Evolutionary conservation across 2,797 vertebrate genomes (phyloP).

Genomic region (Chromobotia macracanthus): DNA sequence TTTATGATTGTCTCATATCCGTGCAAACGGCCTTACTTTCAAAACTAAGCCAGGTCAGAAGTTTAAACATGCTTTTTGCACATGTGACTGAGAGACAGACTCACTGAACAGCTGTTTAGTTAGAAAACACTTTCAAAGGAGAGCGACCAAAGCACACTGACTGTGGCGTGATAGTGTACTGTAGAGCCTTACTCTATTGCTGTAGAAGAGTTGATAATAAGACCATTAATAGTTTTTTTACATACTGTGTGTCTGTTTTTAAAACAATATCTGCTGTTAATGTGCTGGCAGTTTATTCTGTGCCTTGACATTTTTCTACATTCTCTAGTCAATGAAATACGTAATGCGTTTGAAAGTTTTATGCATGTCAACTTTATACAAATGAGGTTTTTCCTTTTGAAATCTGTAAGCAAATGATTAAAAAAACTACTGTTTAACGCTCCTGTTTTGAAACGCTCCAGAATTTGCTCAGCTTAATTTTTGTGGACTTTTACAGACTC

Average conservation of each 20-base stretch:
- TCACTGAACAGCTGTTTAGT: not conserved
- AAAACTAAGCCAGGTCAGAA: not conserved
- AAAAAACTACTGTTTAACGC: no score
- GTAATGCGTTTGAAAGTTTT: not conserved
- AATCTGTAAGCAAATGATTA: slow-evolving; percentile 1
- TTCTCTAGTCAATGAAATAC: not conserved
- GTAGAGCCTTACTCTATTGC: not conserved
- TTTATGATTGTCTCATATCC: not conserved
- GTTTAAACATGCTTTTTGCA: slow-evolving; percentile 31
- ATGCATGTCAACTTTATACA: not conserved
- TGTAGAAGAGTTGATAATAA: no score
- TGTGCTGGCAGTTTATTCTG: slow-evolving; percentile 2
- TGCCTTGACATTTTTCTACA: not conserved
- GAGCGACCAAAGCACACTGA: slow-evolving; percentile 38
- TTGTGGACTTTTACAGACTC: no score
- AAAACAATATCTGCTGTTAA: slow-evolving; percentile 13
- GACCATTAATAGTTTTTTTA: slow-evolving; percentile 6
- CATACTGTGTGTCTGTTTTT: not conserved
- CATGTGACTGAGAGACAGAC: slow-evolving; percentile 5
- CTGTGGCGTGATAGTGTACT: slow-evolving; percentile 10
- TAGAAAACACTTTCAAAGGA: slow-evolving; percentile 21
- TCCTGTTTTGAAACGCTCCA: not conserved
- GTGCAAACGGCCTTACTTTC: not conserved
- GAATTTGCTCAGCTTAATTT: no score
- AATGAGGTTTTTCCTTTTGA: not conserved